Base-by-base conservation (phyloP, 1,140 invertebrate species). In the Drosophila orena region DNA sequence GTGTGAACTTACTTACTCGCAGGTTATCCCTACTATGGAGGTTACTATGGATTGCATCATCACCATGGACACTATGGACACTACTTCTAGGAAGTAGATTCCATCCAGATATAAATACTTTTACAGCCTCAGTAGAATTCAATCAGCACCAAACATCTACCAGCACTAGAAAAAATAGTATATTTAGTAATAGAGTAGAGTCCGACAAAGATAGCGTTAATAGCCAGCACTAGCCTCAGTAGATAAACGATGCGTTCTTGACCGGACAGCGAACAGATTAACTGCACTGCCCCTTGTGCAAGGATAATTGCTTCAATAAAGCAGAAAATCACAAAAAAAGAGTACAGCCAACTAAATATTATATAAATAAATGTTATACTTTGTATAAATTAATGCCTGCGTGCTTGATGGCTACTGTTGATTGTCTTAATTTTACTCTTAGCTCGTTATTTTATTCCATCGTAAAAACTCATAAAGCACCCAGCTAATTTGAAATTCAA, bases 241-340 rank as follows among this genome's bases (percentile, higher is more conserved):
- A 73, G 65, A 59, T 53, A 57, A 42, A 64, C 53, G 37, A 71
- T 60, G 79, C 74, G 79, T 68, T 60, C 74, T 60, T 78, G 79
- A 84, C 65, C 81, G 62, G 52, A 62, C 43, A 66, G 43, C 65
- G 35, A 50, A 50, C 58, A 62, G 55, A 77, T 71, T 62, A 61
- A 57, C 57, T 62, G 74, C 52, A 62, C 54, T 68, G 83, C 83
- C 81, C 71, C 47, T 42, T 66, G 81, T 56, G 53, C 83, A 77
- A 88, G 84, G 84, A 88, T 83, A 88, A 88, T 89, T 89, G 79
- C 84, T 89, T 84, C 35, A 64, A 89, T 84, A 80, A 84, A 89
- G 84, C 84, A 84, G 61, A 57, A 88, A 86, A 79, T 66, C 47
- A 64, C 35, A 71, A 76, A 62, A 84, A 81, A 78, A 73, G 54